Percentiles rank a stretch among this genome's conserved stretches.
These are phyloP conservation scores for Margaritifera margaritifera DNA, from an alignment of 2,888 invertebrate species.

Conservation along the genomic window DNA sequence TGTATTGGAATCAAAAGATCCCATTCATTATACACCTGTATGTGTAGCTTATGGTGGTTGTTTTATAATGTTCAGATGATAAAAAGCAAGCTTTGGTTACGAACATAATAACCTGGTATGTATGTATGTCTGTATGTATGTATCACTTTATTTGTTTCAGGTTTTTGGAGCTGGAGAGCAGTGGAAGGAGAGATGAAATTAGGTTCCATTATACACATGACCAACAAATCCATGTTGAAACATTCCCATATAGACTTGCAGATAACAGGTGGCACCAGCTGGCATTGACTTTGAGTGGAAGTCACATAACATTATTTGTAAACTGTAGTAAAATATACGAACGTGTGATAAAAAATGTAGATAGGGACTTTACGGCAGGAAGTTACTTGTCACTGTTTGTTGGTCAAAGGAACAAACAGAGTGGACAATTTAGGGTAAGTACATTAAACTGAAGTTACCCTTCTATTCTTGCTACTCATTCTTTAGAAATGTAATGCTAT, in stretches of 20 bases:
- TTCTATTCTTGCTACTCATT: too few relatives aligned
- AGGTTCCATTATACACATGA: constrained; percentile 67
- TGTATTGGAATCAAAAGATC: too few relatives aligned
- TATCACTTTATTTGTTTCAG: constrained; percentile 75
- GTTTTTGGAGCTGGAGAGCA: constrained; percentile 93
- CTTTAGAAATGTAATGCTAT: too few relatives aligned
- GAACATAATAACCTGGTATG: too few relatives aligned
- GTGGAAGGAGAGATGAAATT: constrained; percentile 86
- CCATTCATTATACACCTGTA: too few relatives aligned
- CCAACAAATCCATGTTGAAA: constrained; percentile 78
- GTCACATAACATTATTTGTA: constrained; percentile 84
- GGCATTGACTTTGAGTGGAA: constrained; percentile 87
- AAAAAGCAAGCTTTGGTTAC: too few relatives aligned
- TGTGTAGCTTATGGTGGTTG: too few relatives aligned
- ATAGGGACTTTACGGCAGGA: constrained; percentile 77
- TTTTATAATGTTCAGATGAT: too few relatives aligned
- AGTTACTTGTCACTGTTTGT: constrained; percentile 80
- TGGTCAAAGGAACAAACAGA: constrained; percentile 88
- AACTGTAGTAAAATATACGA: constrained; percentile 91
- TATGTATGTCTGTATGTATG: neutral
- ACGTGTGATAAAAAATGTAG: constrained; percentile 81
- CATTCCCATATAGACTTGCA: constrained; percentile 89
- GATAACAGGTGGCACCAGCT: constrained; percentile 91
- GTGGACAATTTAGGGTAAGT: constrained; percentile 89
- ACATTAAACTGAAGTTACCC: neutral